A percentile compares a stretch with the other conserved stretches of the same genome.
Conservation (phyloP, 2,113 vertebrate species). For the Scatophagus argus region DNA sequence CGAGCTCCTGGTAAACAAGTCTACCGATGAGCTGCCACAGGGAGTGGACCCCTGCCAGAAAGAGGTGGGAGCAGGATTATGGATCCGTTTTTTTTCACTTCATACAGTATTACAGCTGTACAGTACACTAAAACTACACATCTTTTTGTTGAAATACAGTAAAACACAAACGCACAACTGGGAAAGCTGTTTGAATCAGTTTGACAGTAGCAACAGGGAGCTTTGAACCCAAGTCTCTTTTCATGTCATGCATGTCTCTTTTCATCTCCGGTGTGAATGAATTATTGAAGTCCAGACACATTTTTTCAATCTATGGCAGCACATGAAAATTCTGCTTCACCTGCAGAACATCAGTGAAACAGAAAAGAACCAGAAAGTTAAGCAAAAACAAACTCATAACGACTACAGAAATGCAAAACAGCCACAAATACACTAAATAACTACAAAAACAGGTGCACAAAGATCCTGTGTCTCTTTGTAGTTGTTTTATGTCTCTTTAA, state of each 20-base stretch:
- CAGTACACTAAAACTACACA: not conserved
- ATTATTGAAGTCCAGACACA: not conserved
- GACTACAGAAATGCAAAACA: not conserved
- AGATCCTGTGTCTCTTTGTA: not conserved
- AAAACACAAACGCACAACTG: not conserved
- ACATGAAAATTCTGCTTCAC: not conserved
- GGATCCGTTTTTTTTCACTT: not conserved
- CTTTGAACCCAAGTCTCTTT: not conserved
- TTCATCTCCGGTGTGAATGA: not conserved
- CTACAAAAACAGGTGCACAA: not conserved
- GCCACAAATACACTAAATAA: not conserved
- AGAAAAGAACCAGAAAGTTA: not conserved
- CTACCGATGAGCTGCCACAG: conserved; percentile 82
- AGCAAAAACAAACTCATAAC: not conserved
- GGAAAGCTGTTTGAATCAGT: not conserved
- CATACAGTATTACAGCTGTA: not conserved
- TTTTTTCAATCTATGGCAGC: not conserved
- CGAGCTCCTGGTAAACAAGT: conserved; percentile 82
- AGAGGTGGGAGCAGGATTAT: conserved; percentile 82
- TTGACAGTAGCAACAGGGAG: not conserved
- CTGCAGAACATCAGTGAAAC: not conserved
- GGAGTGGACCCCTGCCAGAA: conserved; percentile 87
- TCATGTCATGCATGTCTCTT: not conserved
- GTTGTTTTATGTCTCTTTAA: not conserved
- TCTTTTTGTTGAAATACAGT: not conserved